Base-by-base conservation (phyloP, 92 coral and sea anemone species). In the Parazoanthus atlanticus region DNA sequence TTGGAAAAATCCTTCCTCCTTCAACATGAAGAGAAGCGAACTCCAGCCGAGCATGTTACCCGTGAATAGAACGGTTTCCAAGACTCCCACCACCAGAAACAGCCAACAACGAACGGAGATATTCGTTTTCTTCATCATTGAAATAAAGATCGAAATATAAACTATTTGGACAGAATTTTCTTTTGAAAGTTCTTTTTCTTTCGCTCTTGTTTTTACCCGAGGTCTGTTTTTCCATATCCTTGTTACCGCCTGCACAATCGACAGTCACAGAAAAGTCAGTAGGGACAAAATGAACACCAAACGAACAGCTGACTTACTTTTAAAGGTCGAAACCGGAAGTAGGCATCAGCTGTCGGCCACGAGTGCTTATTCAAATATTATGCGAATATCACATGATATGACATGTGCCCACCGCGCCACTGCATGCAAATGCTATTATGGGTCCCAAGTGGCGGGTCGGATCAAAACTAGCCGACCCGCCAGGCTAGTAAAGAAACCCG, bases 41-140 rank as follows among this genome's bases (percentile, higher is more conserved):
- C 91, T 79, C 93, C 93, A 91, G 5, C 93, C 93, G 25, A 91
- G 91, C 46, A 91, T 58, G 13, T 85, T 88, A 26, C 89, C 61
- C 23, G 93, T 56, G 83, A 91, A 91, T 23, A 91, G 31, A 2
- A 86, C 82, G 66, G 76, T 61, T 47, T 91, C 93, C 49, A 89
- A 6, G 38, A 89, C 47, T 23, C 89, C 64, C 10, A 89, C 91
- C 5, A 79, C 71, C 41, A 91, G 87, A 71, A 88, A 77, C 31
- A 91, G 11, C 78, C 90, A 65, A 38, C 64, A 74, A 5, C 93
- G 93, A 49, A 87, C 76, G 15, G 87, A 43, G 66, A 70, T 72
- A 46, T 84, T 70, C 15, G 78, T 69, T 16, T 41, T 70, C 87
- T 67, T 70, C 87, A 84, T 84, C 36, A 69, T 84, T 29, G 6